Base-by-base conservation (phyloP, 1,140 invertebrate species). In the Meteorus sp. region DNA sequence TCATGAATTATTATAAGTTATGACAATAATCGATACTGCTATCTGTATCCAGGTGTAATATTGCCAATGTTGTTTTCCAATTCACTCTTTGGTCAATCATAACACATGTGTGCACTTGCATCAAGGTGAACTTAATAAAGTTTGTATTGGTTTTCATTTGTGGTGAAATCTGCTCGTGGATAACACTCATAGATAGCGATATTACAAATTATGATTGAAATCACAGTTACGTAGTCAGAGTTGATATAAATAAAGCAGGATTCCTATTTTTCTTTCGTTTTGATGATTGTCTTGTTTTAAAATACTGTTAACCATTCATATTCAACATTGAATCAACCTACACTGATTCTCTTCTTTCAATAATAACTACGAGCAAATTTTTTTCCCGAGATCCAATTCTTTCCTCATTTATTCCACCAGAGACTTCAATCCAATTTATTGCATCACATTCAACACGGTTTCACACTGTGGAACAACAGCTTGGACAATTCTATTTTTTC, bases 11-110 rank as follows among this genome's bases (percentile, higher is more conserved):
- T 25, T 23, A 22, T 25, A 53, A 4, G 6, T 9, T 17, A 35
- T 27, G 15, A 11, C 0, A 1, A 44, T 29, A 33, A 17, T 2
- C 25, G 8, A 19, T 31, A 37, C 23, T 20, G n/a, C n/a, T 31
- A 43, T 7, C 35, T 22, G 20, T 35, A 39, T 31, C 33, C 56
- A 51, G 48, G 47, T 52, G 47, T 17, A 52, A 17, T 44, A 43
- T 17, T n/a, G 20, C n/a, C 37, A 43, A 27, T 19, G 33, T 22
- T 5, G 11, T 59, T 51, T 44, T 59, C 47, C 25, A 52, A 52
- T 59, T 59, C 33, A 44, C 35, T 44, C 23, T 37, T 31, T 39
- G 39, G 48, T 52, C 47, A 59, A 59, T 39, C 23, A 15, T 20
- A 25, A 37, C 48, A 35, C 33, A 50, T 57, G 45, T 47, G 33